phyloP scores from a whole-genome alignment of 2,113 vertebrate species.

The Odocoileus hemionus region DNA sequence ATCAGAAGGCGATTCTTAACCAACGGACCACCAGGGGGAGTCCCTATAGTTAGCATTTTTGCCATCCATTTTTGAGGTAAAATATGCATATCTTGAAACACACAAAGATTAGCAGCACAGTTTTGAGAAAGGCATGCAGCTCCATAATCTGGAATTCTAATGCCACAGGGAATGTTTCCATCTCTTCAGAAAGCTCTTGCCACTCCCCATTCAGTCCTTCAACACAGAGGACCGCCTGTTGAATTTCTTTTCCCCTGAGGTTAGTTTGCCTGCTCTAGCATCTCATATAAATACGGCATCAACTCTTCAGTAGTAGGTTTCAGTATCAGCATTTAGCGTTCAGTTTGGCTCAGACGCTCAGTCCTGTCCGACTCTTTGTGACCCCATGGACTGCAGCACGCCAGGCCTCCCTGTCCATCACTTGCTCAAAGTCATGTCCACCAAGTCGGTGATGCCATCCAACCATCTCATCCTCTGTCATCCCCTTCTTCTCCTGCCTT shows the following conservation, averaged over 20 bases:
- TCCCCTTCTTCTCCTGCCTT: not conserved
- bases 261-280: not conserved
- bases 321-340: fast-evolving
- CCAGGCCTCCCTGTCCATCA: not conserved
- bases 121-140: fast-evolving
- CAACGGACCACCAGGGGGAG: not conserved
- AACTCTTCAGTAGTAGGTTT: too few relatives aligned
- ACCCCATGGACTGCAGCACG: not conserved
- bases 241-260: too few relatives aligned
- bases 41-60: too few relatives aligned
- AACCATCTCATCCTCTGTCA: not conserved
- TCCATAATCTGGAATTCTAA: not conserved
- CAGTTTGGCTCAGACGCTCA: fast-evolving
- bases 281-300: fast-evolving
- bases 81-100: not conserved
- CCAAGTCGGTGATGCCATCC: fast-evolving
- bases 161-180: fast-evolving
- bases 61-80: not conserved
- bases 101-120: too few relatives aligned
- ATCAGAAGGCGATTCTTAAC: fast-evolving
- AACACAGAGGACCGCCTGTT: not conserved
- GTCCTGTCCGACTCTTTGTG: fast-evolving
- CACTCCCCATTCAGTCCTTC: not conserved
- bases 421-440: not conserved
- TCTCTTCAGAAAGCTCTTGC: not conserved